Percentiles rank a stretch among this genome's conserved stretches.
Evolutionary conservation across 2,888 invertebrate species (phyloP).

Genomic region (Acanthosepion esculentum): DNA sequence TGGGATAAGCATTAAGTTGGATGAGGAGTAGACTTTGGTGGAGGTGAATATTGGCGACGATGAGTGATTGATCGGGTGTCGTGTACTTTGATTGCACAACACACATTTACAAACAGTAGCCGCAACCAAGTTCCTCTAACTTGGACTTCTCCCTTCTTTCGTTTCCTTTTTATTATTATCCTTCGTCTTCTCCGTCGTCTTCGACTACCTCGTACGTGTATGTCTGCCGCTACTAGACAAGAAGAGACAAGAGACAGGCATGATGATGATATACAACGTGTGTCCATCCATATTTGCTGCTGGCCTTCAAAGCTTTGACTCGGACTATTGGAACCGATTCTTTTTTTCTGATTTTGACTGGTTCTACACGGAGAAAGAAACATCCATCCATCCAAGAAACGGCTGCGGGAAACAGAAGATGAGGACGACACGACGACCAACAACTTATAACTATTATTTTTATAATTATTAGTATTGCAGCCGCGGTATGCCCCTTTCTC

Average conservation of each 20-base stretch:
- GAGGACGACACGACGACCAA: not conserved
- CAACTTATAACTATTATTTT: conserved; percentile 12
- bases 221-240: conserved; percentile 21
- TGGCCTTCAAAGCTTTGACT: not conserved
- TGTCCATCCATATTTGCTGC: conserved; percentile 12
- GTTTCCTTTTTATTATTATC: not conserved
- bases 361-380: not conserved
- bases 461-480: not conserved
- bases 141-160: not conserved
- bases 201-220: conserved; percentile 33
- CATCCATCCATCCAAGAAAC: not conserved
- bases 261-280: not conserved
- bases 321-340: not conserved
- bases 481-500: conserved; percentile 14
- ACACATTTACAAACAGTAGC: not conserved
- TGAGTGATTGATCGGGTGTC: not conserved
- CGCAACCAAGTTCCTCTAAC: not conserved
- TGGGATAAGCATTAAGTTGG: too few species aligned
- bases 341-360: not conserved
- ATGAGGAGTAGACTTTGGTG: not conserved
- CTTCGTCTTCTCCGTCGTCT: not conserved
- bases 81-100: not conserved
- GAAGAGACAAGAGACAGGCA: not conserved
- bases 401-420: not conserved
- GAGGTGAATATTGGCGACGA: not conserved